Evolutionary conservation across 2,113 vertebrate species (phyloP).

Genomic region (Suncus etruscus): DNA sequence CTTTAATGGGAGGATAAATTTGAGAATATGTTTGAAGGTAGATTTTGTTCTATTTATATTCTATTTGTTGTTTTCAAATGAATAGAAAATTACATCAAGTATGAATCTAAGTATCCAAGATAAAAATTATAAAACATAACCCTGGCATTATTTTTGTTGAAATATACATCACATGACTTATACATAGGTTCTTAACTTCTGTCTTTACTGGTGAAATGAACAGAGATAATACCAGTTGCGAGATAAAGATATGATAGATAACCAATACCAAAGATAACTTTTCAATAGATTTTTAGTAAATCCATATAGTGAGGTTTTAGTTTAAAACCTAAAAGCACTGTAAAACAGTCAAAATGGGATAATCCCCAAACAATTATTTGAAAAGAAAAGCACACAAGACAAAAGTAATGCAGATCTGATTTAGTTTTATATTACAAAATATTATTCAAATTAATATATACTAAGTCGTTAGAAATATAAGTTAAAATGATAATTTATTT

Average conservation of each 20-base stretch:
- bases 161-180: constrained; percentile 76
- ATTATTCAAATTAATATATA: neutral
- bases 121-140: constrained; percentile 56
- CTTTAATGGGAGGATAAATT: neutral
- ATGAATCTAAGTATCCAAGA: constrained; percentile 41
- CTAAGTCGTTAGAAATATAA: constrained; percentile 1
- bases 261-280: neutral
- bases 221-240: constrained; percentile 70
- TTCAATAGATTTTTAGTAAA: neutral
- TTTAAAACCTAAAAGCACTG: neutral
- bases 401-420: constrained; percentile 34
- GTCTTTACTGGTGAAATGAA: neutral
- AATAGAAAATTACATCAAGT: constrained; percentile 51
- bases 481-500: neutral
- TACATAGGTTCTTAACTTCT: neutral
- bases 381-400: neutral
- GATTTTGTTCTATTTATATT: neutral
- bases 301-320: neutral
- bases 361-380: constrained; percentile 14
- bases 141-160: constrained; percentile 17
- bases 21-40: neutral
- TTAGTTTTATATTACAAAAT: neutral
- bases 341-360: constrained; percentile 9
- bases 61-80: neutral
- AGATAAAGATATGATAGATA: constrained; percentile 64